phyloP scores from a whole-genome alignment of 2,888 invertebrate genomes.

The Antheraea yamamai region DNA sequence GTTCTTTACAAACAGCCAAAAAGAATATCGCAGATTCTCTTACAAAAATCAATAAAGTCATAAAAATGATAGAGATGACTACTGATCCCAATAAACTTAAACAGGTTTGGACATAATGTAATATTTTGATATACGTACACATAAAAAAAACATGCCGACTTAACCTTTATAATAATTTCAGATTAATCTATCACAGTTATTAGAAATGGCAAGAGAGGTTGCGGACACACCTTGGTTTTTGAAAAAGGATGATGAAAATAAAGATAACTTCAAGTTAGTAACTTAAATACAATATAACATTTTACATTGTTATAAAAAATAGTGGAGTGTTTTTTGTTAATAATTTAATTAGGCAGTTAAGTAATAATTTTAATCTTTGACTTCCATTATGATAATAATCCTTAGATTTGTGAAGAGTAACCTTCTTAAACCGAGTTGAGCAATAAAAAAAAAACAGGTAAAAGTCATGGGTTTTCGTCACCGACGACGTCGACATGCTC shows the following conservation, averaged over 20 bases:
- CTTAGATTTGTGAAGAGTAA: too few relatives aligned
- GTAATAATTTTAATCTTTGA: too few relatives aligned
- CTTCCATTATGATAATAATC: too few relatives aligned
- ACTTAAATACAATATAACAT: neutral
- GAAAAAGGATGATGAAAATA: slow-evolving; percentile 46
- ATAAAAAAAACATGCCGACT: neutral
- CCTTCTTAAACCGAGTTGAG: too few relatives aligned
- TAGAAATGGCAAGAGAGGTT: slow-evolving; percentile 59
- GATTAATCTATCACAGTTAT: slow-evolving; percentile 58
- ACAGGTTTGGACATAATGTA: slow-evolving; percentile 45
- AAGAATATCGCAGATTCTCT: slow-evolving; percentile 51
- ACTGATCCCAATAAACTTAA: slow-evolving; percentile 50
- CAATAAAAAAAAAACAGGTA: too few relatives aligned
- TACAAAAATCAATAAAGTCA: slow-evolving; percentile 50
- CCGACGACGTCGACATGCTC: too few relatives aligned
- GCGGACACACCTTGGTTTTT: slow-evolving; percentile 64
- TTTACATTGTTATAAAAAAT: neutral
- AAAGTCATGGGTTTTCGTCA: too few relatives aligned
- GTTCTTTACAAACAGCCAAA: slow-evolving; percentile 57
- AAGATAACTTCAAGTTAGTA: slow-evolving; percentile 55
- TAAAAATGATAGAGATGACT: slow-evolving; percentile 41
- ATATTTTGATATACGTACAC: slow-evolving; percentile 14
- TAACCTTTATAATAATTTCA: slow-evolving; percentile 36
- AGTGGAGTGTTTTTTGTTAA: too few relatives aligned
- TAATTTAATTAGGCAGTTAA: too few relatives aligned